Base-by-base conservation (phyloP, 2,113 vertebrate species). In the Taxidea taxus region DNA sequence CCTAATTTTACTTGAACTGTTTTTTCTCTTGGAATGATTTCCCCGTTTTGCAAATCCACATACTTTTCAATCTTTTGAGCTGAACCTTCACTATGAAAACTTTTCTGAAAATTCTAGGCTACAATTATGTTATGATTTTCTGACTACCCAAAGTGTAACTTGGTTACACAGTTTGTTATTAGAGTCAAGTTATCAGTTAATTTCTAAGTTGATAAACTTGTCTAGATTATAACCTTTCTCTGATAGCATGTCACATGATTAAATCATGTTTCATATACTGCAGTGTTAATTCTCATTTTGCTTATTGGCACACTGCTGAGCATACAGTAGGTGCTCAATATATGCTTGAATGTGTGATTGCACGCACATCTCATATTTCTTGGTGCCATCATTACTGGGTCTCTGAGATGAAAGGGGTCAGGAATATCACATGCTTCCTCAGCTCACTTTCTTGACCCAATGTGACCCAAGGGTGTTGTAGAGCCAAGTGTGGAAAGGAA, bases 401-500 rank as follows among this genome's bases (percentile, higher is more conserved):
- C 88, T 97, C 78, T 87, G 94, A 97, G 97, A 97, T 98, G 97
- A 97, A 94, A 97, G 77, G 72, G 97, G 96, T 97, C 94, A 97
- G 95, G 74, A 97, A 97, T 97, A 95, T 91, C 81, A 89, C 74
- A 88, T 34, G 72, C 81, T 91, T 94, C 77, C 78, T 97, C 86
- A 84, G 70, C 85, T 97, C 91, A 96, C 96, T 97, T 96, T 39
- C 95, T 97, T 97, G 97, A 98, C 98, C 97, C 94, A 95, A 0
- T 75, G 66, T 72, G 97, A 98, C 98, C 98, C 74, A 95, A 89
- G 70, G 82, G 98, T 97, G 97, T 97, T 84, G 49, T 83, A 87
- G 51, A 85, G 87, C 70, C 88, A 95, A 97, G 97, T 97, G 98
- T 95, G 89, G 97, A 98, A 97, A 98, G 97, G 97, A 98, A 98